A percentile compares a stretch with the other conserved stretches of the same genome.
These are phyloP conservation scores for Fistularia tabacaria DNA, from an alignment of 2,797 vertebrate species.

Conservation along the genomic window DNA sequence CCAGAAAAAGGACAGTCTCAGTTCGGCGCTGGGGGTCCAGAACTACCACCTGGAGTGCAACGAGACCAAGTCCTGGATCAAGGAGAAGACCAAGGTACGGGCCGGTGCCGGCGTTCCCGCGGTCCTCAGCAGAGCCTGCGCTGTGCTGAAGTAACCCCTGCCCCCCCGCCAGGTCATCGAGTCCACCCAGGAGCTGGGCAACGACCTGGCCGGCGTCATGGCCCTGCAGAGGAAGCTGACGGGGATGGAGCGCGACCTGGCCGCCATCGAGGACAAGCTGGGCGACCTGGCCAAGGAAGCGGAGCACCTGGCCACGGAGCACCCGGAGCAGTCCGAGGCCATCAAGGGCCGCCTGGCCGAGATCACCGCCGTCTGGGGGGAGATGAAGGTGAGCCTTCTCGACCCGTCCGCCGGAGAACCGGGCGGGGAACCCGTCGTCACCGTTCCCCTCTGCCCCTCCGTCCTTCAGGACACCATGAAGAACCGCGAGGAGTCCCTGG, in stretches of 20 bases:
- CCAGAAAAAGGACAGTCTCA: slow-evolving; percentile 91
- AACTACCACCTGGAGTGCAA: slow-evolving; percentile 99
- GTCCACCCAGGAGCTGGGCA: slow-evolving; percentile 96
- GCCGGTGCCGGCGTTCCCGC: too few species aligned
- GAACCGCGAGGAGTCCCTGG: slow-evolving; percentile 92
- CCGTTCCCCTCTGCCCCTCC: neutral
- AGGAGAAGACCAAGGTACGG: slow-evolving; percentile 92
- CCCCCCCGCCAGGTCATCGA: slow-evolving; percentile 82
- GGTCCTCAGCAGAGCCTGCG: neutral
- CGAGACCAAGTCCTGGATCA: slow-evolving; percentile 99
- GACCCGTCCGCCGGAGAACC: neutral
- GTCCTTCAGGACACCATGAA: slow-evolving; percentile 79
- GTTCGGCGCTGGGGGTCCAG: slow-evolving; percentile 93
- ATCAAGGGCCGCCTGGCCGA: slow-evolving; percentile 88
- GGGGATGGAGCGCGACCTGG: slow-evolving; percentile 94
- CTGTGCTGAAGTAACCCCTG: neutral
- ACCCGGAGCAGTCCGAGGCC: slow-evolving; percentile 90
- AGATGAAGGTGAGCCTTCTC: slow-evolving; percentile 81
- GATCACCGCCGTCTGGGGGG: slow-evolving; percentile 90
- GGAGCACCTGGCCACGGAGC: slow-evolving; percentile 85
- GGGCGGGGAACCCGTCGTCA: neutral
- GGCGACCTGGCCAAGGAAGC: slow-evolving; percentile 91
- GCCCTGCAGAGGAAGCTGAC: slow-evolving; percentile 96
- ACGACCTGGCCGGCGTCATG: slow-evolving; percentile 94
- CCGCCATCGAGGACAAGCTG: slow-evolving; percentile 94